Evolutionary conservation across 2,797 vertebrate genomes (phyloP).

Genomic region (Gymnoscopelus braueri): DNA sequence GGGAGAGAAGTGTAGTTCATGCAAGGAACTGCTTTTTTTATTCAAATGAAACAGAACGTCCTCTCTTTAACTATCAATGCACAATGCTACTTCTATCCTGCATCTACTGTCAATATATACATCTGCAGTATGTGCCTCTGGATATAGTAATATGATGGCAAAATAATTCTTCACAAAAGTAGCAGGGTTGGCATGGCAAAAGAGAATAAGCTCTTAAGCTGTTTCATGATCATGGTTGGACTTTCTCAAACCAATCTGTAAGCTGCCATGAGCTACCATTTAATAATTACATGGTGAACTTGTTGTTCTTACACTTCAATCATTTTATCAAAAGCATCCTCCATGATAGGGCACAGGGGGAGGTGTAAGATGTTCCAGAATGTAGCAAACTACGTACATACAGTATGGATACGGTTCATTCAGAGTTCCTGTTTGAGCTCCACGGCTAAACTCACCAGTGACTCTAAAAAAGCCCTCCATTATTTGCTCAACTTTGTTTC

Average conservation of each 20-base stretch:
- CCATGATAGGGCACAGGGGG: slow-evolving; percentile 8
- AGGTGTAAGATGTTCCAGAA: slow-evolving; percentile 39
- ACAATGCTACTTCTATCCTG: background rate
- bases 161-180: background rate
- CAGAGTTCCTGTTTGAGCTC: slow-evolving; percentile 36
- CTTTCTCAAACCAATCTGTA: no score
- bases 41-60: slow-evolving; percentile 37
- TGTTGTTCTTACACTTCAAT: background rate
- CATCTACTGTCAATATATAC: background rate
- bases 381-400: slow-evolving; percentile 18
- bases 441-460: slow-evolving; percentile 55
- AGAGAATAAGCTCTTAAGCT: no score
- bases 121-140: background rate
- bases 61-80: slow-evolving; percentile 13
- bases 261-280: no score
- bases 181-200: background rate
- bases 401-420: slow-evolving; percentile 27
- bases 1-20: slow-evolving; percentile 48
- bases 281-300: background rate
- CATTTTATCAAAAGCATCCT: background rate
- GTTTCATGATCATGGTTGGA: no score
- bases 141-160: background rate
- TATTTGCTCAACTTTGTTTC: slow-evolving; percentile 44
- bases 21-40: slow-evolving; percentile 47
- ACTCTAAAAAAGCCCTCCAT: slow-evolving; percentile 48